Base-by-base conservation (phyloP, 2,113 vertebrate species). In the Forbesichthys agassizii region DNA sequence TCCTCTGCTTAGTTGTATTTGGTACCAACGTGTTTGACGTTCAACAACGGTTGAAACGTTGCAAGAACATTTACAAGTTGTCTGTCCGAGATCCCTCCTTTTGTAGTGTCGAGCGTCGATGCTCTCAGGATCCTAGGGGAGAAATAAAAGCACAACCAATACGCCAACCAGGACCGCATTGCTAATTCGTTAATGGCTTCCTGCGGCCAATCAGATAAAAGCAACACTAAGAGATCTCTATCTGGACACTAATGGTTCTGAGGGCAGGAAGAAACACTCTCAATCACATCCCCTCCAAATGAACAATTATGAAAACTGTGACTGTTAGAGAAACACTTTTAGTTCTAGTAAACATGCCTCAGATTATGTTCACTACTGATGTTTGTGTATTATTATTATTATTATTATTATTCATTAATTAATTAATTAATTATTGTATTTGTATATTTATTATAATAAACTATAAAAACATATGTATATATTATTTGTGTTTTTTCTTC, bases 131-230 rank as follows among this genome's bases (percentile, higher is more conserved):
- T 68, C 61, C 59, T 54, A 42, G 65, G 56, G 42, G 51, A 59
- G 61, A 20, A 74, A 67, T 67, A 66, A 74, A 77, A 65, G 42
- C 66, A 46, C 0, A 16, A 64, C 74, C 84, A 84, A 84, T 61
- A 73, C 72, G 70, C 55, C 72, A 71, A 84, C 70, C 47, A 75
- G 73, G 78, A 81, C 70, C 68, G 64, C 83, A 78, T 82, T 80
- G 86, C 71, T 88, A 79, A 90, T 86, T 82, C 81, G 71, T 77
- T 82, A 84, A 90, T 84, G 83, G 83, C 71, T 66, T 61, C 58
- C 33, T 77, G 80, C 77, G 83, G 83, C 61, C 71, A 71, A 75
- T 86, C 84, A 81, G 83, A 80, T 73, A 66, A 82, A 72, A 27
- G 42, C 46, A 16, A 14, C 33, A 16, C n/a, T 33, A 33, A 18